Percentiles rank a stretch among this genome's conserved stretches.
phyloP scores from a whole-genome alignment of 1,140 invertebrate species.

The Polypedilum pembai region DNA sequence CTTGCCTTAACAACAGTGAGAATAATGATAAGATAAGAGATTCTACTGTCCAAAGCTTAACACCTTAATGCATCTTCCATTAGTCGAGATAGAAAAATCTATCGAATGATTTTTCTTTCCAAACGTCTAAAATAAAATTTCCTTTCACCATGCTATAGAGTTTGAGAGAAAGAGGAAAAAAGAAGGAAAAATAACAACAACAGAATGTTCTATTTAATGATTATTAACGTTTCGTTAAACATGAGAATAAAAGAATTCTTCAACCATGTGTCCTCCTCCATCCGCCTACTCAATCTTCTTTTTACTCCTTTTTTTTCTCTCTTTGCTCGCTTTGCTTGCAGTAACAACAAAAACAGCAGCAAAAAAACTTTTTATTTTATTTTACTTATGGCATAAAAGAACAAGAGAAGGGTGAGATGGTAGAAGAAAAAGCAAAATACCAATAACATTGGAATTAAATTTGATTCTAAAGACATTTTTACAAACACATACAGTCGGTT shows the following conservation, averaged over 20 bases:
- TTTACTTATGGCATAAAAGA: background rate
- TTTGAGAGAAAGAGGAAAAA: no score
- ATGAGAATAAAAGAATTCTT: background rate
- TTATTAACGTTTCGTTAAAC: conserved; percentile 25
- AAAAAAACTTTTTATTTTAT: background rate
- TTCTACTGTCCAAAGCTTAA: background rate
- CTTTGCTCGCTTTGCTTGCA: background rate
- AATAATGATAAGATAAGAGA: background rate
- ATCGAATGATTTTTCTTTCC: background rate
- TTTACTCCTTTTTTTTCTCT: background rate
- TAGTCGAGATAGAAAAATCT: background rate
- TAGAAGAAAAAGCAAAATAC: background rate
- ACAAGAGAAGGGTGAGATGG: background rate
- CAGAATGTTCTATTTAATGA: conserved; percentile 22
- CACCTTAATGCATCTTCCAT: conserved; percentile 16
- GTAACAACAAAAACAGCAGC: background rate
- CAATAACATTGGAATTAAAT: conserved; percentile 14
- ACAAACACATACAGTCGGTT: no score
- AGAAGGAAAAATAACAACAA: background rate
- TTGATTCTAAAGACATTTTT: background rate
- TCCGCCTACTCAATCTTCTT: background rate
- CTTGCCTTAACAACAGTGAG: background rate
- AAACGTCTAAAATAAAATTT: background rate
- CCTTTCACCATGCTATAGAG: background rate
- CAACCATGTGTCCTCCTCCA: background rate